Evolutionary conservation across 2,797 vertebrate species (phyloP).

Genomic region (Dermochelys coriacea): DNA sequence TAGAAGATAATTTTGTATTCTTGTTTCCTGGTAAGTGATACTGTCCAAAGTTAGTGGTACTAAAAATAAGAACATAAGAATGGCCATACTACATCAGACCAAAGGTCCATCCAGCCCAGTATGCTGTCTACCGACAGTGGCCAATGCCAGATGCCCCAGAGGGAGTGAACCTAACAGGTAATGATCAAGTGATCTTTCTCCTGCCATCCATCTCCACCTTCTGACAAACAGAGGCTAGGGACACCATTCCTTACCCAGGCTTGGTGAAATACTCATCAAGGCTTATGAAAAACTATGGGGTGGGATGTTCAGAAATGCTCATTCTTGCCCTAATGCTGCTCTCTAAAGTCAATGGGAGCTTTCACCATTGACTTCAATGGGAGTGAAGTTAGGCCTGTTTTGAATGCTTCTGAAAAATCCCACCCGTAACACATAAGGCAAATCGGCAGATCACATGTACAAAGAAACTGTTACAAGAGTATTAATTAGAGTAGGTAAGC

Average conservation of each 20-base stretch:
- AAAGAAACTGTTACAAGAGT: neutral
- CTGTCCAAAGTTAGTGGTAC: neutral
- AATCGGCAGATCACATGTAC: neutral
- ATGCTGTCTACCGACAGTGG: no score
- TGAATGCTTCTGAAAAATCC: neutral
- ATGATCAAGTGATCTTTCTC: no score
- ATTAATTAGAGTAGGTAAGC: neutral
- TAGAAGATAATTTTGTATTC: neutral
- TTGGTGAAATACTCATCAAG: neutral
- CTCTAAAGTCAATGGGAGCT: no score
- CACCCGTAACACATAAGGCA: neutral
- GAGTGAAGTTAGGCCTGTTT: neutral
- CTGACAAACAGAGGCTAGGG: no score
- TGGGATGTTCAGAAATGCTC: neutral
- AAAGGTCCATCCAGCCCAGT: no score
- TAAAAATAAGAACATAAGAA: neutral
- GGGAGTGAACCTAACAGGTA: no score
- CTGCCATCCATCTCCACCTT: no score
- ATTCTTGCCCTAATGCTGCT: neutral
- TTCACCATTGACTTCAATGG: neutral
- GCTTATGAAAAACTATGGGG: neutral
- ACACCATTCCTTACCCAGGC: no score
- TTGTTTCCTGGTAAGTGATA: neutral
- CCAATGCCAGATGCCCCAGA: no score
- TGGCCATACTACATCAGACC: no score